Conservation (phyloP, 2,113 vertebrate genomes). For the Cygnus atratus region DNA sequence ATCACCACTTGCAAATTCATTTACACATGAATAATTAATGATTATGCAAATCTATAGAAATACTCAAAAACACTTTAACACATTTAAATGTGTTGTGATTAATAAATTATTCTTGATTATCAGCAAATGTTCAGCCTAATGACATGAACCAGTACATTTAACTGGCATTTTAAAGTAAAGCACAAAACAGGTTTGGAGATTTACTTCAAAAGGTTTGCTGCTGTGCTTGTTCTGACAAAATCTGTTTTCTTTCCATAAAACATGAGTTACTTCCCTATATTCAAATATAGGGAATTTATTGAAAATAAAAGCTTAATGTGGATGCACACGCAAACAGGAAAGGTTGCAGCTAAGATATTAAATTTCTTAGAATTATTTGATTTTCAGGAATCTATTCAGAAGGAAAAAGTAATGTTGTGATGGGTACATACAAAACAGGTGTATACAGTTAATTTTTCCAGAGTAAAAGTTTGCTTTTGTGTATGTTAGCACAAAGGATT, state of each 20-base stretch:
- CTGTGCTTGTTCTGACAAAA: not conserved
- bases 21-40: not conserved
- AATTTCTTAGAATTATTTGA: not conserved
- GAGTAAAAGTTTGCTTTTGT: not conserved
- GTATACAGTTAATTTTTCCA: not conserved
- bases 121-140: not conserved
- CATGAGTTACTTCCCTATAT: not conserved
- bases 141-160: not conserved
- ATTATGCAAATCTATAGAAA: not conserved
- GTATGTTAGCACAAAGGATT: not conserved
- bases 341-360: not conserved
- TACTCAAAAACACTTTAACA: not conserved
- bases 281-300: not conserved
- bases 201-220: not conserved
- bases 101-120: slow-evolving; percentile 18
- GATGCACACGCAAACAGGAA: not conserved
- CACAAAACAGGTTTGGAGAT: not conserved
- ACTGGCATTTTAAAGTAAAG: not conserved
- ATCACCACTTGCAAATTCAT: not conserved
- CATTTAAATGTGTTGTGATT: not conserved
- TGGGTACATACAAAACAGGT: not conserved
- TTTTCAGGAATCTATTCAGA: not conserved
- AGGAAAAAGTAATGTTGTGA: not conserved
- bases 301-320: not conserved
- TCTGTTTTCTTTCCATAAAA: not conserved